phyloP scores from a whole-genome alignment of 2,888 invertebrate genomes.

The Oxycera nigricornis region DNA sequence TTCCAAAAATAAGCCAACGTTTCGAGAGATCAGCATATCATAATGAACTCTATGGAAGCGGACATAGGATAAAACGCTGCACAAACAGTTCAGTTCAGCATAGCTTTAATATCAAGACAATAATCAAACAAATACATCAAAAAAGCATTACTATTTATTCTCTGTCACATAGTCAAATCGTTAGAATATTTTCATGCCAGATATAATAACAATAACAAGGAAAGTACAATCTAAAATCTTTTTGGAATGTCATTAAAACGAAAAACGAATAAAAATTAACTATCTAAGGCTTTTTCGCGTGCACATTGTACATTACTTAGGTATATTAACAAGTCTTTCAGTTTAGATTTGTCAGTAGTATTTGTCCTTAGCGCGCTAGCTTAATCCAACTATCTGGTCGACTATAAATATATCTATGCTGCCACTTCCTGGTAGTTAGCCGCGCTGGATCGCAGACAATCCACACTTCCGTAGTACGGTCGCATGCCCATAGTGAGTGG shows the following conservation, averaged over 20 bases:
- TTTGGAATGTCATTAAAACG: background rate
- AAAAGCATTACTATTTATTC: too few relatives aligned
- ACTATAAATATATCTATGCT: background rate
- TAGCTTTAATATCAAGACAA: too few relatives aligned
- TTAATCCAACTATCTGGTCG: background rate
- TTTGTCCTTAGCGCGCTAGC: background rate
- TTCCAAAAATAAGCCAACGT: too few relatives aligned
- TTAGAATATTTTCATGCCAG: background rate
- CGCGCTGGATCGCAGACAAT: slow-evolving; percentile 30
- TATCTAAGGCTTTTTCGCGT: background rate
- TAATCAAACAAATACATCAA: too few relatives aligned
- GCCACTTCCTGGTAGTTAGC: slow-evolving; percentile 2
- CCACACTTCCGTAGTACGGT: slow-evolving; percentile 45
- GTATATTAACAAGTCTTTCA: slow-evolving; percentile 5
- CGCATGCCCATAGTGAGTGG: slow-evolving; percentile 32
- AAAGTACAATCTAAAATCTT: background rate
- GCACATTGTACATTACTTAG: background rate
- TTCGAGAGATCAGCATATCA: too few relatives aligned
- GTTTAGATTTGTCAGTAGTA: background rate
- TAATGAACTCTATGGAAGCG: too few relatives aligned
- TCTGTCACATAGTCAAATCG: background rate
- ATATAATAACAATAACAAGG: background rate
- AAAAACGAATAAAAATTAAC: background rate
- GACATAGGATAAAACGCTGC: too few relatives aligned
- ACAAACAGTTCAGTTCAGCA: too few relatives aligned